A percentile compares a stretch with the other conserved stretches of the same genome.
These are phyloP conservation scores for Ashinkailepas kermadecensis DNA, from an alignment of 2,888 invertebrate genomes.

Conservation along the genomic window DNA sequence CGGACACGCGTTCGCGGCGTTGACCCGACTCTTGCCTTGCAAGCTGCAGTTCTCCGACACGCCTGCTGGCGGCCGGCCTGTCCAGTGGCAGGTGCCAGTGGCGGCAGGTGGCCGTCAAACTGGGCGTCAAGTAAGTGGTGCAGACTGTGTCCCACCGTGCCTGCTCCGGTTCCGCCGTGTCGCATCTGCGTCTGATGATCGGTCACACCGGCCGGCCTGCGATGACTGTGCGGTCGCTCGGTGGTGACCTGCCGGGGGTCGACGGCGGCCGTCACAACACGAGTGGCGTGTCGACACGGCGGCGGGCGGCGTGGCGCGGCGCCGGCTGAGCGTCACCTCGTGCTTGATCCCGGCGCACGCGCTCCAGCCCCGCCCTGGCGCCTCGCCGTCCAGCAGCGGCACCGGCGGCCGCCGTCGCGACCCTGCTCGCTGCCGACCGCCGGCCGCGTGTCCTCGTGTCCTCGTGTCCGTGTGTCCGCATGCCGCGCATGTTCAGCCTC, in stretches of 20 bases:
- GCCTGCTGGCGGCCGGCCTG: constrained; percentile 32
- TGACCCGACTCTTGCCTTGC: not conserved
- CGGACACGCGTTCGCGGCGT: not conserved
- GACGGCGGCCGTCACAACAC: no score
- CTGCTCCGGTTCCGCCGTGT: no score
- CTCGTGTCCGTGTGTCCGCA: no score
- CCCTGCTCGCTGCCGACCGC: no score
- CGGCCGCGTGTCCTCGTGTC: no score
- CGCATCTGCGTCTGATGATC: no score
- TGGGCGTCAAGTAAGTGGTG: constrained; percentile 85
- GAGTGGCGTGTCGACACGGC: not conserved
- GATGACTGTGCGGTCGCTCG: not conserved
- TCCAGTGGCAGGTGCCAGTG: constrained; percentile 52
- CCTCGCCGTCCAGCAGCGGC: no score
- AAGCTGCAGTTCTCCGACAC: constrained; percentile 31
- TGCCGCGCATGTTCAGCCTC: no score
- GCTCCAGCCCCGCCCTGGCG: not conserved
- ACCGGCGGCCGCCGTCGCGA: no score
- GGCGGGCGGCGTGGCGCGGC: not conserved
- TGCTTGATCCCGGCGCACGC: not conserved
- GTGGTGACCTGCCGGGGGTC: no score
- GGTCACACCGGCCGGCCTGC: not conserved
- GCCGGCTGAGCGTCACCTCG: no score
- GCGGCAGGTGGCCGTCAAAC: constrained; percentile 87
- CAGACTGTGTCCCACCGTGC: constrained; percentile 22